A percentile compares a stretch with the other conserved stretches of the same genome.
Evolutionary conservation across 2,888 invertebrate genomes (phyloP).

Genomic region (Adineta ricciae): DNA sequence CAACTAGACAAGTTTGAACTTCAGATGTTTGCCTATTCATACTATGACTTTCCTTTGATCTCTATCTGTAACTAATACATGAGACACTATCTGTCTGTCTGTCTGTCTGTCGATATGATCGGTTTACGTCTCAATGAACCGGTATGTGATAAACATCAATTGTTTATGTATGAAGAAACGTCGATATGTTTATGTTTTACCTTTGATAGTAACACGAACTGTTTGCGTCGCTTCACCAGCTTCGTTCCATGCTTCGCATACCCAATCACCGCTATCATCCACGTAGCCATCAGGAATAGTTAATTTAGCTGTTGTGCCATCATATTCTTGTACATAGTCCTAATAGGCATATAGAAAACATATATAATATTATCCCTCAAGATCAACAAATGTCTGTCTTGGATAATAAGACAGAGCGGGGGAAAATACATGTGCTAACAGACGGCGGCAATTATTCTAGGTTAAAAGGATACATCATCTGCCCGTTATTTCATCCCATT

Average conservation of each 20-base stretch:
- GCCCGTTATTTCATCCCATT: no score
- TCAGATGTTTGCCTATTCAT: no score
- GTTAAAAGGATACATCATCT: no score
- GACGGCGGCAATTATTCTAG: no score
- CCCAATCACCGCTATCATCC: slow-evolving; percentile 31
- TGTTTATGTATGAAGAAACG: neutral
- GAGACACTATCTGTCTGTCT: no score
- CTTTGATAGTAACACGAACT: slow-evolving; percentile 30
- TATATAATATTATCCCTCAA: neutral
- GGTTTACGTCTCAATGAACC: no score
- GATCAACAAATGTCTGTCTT: neutral
- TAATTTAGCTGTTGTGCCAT: slow-evolving; percentile 33
- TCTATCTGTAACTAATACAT: no score
- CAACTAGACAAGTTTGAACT: no score
- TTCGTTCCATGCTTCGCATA: slow-evolving; percentile 34
- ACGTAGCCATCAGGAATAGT: slow-evolving; percentile 28
- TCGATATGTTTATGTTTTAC: neutral
- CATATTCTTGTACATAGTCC: slow-evolving; percentile 26
- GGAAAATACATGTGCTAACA: no score
- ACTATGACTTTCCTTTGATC: no score
- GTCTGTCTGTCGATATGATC: no score
- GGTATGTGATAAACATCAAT: neutral
- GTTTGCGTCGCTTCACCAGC: slow-evolving; percentile 21
- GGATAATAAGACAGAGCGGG: neutral
- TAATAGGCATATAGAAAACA: neutral